A percentile compares a stretch with the other conserved stretches of the same genome.
These are phyloP conservation scores for Vireo griseus DNA, from an alignment of 2,797 vertebrate species.

Conservation along the genomic window DNA sequence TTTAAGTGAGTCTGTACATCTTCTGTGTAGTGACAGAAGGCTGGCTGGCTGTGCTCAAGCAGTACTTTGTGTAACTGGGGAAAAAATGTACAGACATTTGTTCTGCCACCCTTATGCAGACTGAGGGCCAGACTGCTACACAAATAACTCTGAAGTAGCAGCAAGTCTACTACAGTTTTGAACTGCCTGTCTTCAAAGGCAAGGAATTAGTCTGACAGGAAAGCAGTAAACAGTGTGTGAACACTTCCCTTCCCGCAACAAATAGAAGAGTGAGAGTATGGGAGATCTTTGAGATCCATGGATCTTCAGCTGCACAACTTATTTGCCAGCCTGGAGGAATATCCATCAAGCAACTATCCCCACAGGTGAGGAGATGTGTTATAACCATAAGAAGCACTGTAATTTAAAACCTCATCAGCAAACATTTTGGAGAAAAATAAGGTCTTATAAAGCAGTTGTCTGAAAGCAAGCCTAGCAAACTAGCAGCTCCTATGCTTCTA, in stretches of 20 bases:
- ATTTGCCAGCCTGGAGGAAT: neutral
- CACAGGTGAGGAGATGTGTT: neutral
- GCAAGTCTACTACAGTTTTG: neutral
- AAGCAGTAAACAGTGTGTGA: neutral
- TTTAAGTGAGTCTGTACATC: neutral
- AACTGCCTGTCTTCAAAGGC: neutral
- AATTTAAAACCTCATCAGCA: neutral
- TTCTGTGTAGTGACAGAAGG: neutral
- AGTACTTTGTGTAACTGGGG: neutral
- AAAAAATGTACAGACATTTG: neutral
- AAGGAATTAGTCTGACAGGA: neutral
- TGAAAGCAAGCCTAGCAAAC: neutral
- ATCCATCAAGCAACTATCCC: neutral
- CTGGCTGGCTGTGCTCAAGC: neutral
- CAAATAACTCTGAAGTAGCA: neutral
- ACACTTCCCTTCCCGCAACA: neutral
- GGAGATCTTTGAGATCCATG: neutral
- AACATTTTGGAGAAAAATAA: neutral
- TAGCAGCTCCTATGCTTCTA: neutral
- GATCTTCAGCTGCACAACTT: neutral
- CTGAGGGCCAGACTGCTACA: neutral
- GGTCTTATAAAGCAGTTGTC: neutral
- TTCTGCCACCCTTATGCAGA: neutral
- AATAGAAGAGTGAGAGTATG: neutral
- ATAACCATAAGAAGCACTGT: neutral